Conservation (phyloP, 2,113 vertebrate species). For the Labrus mixtus region DNA sequence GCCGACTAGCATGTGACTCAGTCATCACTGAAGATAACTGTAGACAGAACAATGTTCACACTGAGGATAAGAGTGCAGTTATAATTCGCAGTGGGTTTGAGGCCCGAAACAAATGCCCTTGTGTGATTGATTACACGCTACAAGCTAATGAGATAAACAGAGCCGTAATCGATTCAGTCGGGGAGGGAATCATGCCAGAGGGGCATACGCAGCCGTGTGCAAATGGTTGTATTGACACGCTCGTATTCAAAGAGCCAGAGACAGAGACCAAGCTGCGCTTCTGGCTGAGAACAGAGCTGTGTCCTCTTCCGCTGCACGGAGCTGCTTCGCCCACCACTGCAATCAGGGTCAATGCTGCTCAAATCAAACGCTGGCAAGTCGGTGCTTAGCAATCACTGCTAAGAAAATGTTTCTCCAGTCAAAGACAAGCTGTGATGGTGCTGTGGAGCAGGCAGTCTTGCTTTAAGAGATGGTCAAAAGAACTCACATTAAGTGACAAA, state of each 20-base stretch:
- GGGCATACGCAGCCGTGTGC: conserved; percentile 68
- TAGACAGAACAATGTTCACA: conserved; percentile 54
- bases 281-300: conserved; percentile 46
- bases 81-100: conserved; percentile 61
- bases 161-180: conserved; percentile 76
- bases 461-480: conserved; percentile 18
- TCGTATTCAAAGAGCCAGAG: conserved; percentile 53
- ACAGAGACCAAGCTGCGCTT: conserved; percentile 60
- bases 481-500: conserved; percentile 31
- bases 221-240: conserved; percentile 66
- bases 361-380: conserved; percentile 52
- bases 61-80: conserved; percentile 49
- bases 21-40: conserved; percentile 55
- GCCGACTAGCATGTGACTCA: conserved; percentile 33
- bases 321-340: conserved; percentile 55
- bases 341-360: conserved; percentile 65
- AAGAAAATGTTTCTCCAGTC: conserved; percentile 47
- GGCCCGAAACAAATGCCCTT: conserved; percentile 75
- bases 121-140: conserved; percentile 81
- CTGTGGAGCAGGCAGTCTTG: conserved; percentile 11
- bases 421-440: conserved; percentile 36
- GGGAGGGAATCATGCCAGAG: conserved; percentile 73
- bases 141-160: conserved; percentile 84
- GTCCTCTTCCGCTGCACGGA: conserved; percentile 45
- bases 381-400: conserved; percentile 41